Base-by-base conservation (phyloP, 2,113 vertebrate genomes). In the Alexandromys fortis region DNA sequence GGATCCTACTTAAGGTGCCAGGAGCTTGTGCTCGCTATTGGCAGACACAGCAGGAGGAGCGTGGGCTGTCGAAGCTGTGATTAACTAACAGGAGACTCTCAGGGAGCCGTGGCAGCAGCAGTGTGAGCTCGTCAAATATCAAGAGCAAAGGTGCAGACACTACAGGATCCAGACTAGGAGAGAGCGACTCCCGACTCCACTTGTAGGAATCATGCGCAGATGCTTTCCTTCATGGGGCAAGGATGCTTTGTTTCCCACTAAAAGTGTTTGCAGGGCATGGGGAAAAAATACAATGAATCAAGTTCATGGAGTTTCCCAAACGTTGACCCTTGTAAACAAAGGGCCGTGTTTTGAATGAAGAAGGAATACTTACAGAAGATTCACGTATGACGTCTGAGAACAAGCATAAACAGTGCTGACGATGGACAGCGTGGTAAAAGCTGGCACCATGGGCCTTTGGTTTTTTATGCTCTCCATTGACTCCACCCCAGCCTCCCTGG, bases 41-140 rank as follows among this genome's bases (percentile, higher is more conserved):
- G 63, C 90, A 96, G 79, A 49, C 65, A 72, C 81, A 91, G 95
- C 94, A 96, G 94, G 88, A 94, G 75, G 87, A 52, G 21, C 0
- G 38, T 86, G 82, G 92, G 96, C 68, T 72, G 92, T 38, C 93
- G 7, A 88, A 65, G 33, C 81, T 90, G 47, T 67, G 86, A 92
- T 77, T 88, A 89, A 89, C 72, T 88, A 89, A 89, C 72, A 35
- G 35, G 75, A 91, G 90, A 81, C 77, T 95, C 72, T 90, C 67
- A 45, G 95, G 61, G 52, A 92, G 77, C 58, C 22, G 42, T 73
- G 42, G 91, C 65, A 14, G 35, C 72, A 3, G 8, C 61, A 52
- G 70, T 86, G 85, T 73, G 82, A 85, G n/a, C 72, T 86, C 88
- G 82, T 92, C 89, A 94, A 96, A 90, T 65, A 81, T 55, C 61